Evolutionary conservation across 2,888 invertebrate genomes (phyloP).

Genomic region (Pelosia muscerda): DNA sequence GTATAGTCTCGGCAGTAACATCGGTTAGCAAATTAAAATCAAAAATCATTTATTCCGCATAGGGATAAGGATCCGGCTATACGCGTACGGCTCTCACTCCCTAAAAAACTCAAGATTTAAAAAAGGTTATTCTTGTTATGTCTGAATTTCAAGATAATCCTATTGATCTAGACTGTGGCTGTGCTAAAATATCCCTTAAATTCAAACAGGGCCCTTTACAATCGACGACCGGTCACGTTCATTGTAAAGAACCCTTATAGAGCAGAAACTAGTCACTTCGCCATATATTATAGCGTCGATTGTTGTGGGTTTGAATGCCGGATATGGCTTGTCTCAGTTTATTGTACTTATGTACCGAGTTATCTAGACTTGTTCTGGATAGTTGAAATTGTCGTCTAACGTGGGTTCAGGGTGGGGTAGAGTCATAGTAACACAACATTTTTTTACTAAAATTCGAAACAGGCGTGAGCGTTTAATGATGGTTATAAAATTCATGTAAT

Average conservation of each 20-base stretch:
- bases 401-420: too few species aligned
- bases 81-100: too few species aligned
- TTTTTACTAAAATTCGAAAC: too few species aligned
- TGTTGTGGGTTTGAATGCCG: background rate
- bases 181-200: background rate
- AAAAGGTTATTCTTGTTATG: too few species aligned
- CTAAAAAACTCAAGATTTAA: background rate
- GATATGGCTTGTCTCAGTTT: background rate
- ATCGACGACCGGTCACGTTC: background rate
- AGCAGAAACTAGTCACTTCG: background rate
- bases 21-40: too few species aligned
- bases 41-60: too few species aligned
- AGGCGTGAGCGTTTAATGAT: too few species aligned
- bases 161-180: background rate
- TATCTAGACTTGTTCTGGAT: background rate
- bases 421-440: background rate
- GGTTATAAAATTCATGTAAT: background rate
- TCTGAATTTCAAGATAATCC: background rate
- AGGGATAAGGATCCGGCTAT: too few species aligned
- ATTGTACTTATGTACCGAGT: background rate
- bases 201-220: background rate
- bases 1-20: too few species aligned
- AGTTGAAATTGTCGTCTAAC: background rate
- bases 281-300: background rate
- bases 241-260: background rate